Percentiles rank a stretch among this genome's conserved stretches.
phyloP scores from a whole-genome alignment of 2,888 invertebrate species.

The Eumerus sabulonum region DNA sequence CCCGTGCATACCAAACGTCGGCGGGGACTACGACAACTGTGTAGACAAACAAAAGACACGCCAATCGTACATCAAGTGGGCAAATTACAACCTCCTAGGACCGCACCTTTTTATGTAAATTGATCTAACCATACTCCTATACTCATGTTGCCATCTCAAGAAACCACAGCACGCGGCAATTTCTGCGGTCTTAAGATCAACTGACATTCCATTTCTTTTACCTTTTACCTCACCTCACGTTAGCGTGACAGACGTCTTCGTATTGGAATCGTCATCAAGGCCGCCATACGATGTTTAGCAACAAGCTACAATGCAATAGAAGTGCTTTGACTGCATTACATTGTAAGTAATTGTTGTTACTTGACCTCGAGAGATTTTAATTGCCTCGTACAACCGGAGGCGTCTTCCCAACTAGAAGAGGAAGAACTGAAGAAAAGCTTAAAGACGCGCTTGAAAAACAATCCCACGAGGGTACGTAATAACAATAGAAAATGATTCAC shows the following conservation, averaged over 20 bases:
- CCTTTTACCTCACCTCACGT: background rate
- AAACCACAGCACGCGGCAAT: conserved; percentile 9
- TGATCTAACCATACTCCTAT: conserved; percentile 27
- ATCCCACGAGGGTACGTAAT: conserved; percentile 12
- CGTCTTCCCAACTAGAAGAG: background rate
- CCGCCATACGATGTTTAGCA: background rate
- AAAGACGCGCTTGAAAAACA: too few relatives aligned
- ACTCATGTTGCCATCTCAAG: conserved; percentile 13
- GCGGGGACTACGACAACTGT: background rate
- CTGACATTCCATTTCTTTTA: conserved; percentile 10
- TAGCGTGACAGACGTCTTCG: conserved; percentile 1
- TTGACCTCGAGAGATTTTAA: conserved; percentile 53
- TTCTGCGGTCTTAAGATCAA: conserved; percentile 16
- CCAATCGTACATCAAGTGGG: conserved; percentile 41
- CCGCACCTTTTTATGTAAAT: conserved; percentile 63
- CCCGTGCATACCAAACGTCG: too few relatives aligned
- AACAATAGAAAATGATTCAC: background rate
- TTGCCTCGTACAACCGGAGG: conserved; percentile 9
- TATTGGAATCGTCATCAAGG: conserved; percentile 35
- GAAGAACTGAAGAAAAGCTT: background rate
- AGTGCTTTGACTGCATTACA: conserved; percentile 30
- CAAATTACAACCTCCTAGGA: conserved; percentile 40
- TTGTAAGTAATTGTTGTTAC: conserved; percentile 30
- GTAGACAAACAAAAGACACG: conserved; percentile 24
- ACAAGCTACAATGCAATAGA: conserved; percentile 11